Evolutionary conservation across 2,113 vertebrate species (phyloP), one percentile per base, ranked within the genome.

Genomic region (Platysternon megacephalum): DNA sequence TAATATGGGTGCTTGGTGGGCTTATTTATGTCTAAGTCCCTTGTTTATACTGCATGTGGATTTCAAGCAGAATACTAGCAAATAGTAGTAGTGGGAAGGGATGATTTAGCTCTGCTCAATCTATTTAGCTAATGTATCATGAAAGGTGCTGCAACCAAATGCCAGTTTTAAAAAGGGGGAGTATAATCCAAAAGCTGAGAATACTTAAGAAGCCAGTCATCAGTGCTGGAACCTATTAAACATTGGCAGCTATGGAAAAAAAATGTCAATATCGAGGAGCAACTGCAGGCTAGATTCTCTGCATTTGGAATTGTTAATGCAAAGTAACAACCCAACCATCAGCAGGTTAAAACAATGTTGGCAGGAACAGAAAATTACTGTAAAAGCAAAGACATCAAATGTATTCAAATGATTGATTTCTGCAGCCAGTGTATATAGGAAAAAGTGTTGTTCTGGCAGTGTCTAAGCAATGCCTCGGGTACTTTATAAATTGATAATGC

Each of bases 81-180:
- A 90, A 39, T 8, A 79, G 80, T 84, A 56, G 84, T 13, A 79
- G 86, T 14, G 21, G 80, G 28, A 93, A 84, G n/a, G 39, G 74
- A 82, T 82, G 81, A 28, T 65, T 89, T 95, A 92, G 72, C 93
- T 2, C 7, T 89, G 81, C 82, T 93, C 92, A 95, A 51, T 86
- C 48, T 76, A 82, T 95, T 93, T 97, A 93, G 32, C 42, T 97
- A 97, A 96, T 68, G 53, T 42, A 48, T 74, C 85, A 44, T 91
- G 91, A 94, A 88, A 84, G 94, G 88, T 89, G 21, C 55, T 89
- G 87, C 82, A 92, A 74, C 80, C 72, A 89, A 91, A 89, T n/a
- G 46, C 85, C 85, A 92, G 51, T 2, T 92, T 28, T 10, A 49
- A 74, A 65, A 79, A 6, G 48, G 72, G 49, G 53, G 44, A 35